phyloP scores from a whole-genome alignment of 2,888 invertebrate species.

The Molanna angustata region DNA sequence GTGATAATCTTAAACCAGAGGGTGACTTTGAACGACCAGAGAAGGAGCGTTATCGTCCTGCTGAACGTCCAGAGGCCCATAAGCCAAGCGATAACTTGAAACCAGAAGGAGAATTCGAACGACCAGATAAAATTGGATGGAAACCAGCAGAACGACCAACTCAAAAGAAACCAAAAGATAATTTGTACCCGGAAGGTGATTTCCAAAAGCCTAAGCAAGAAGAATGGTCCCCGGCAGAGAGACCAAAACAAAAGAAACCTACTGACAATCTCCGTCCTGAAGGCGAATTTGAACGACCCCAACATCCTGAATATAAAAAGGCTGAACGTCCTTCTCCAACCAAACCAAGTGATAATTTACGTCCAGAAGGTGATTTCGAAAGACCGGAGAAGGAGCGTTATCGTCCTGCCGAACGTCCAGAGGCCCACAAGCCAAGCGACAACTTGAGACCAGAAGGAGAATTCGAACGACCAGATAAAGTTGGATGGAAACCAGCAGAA shows the following conservation, averaged over 20 bases:
- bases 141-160: constrained; percentile 46
- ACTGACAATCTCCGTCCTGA: constrained; percentile 49
- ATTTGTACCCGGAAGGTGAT: constrained; percentile 45
- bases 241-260: constrained; percentile 46
- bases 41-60: constrained; percentile 43
- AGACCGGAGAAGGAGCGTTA: constrained; percentile 43
- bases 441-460: constrained; percentile 54
- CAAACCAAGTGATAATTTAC: constrained; percentile 51
- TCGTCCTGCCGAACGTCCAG: constrained; percentile 44
- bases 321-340: constrained; percentile 44
- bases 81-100: constrained; percentile 52
- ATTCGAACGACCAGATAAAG: constrained; percentile 47
- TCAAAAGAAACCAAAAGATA: constrained; percentile 43
- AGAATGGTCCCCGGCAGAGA: constrained; percentile 53
- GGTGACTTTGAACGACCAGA: constrained; percentile 44
- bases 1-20: constrained; percentile 56
- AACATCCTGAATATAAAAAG: constrained; percentile 40
- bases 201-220: constrained; percentile 49
- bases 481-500: constrained; percentile 49
- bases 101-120: constrained; percentile 49
- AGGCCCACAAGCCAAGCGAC: constrained; percentile 43
- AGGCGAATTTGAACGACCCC: constrained; percentile 44
- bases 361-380: constrained; percentile 53
- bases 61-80: constrained; percentile 44
- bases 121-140: constrained; percentile 41